Evolutionary conservation across 1,140 invertebrate species (phyloP).

Genomic region (Tachypleus tridentatus): DNA sequence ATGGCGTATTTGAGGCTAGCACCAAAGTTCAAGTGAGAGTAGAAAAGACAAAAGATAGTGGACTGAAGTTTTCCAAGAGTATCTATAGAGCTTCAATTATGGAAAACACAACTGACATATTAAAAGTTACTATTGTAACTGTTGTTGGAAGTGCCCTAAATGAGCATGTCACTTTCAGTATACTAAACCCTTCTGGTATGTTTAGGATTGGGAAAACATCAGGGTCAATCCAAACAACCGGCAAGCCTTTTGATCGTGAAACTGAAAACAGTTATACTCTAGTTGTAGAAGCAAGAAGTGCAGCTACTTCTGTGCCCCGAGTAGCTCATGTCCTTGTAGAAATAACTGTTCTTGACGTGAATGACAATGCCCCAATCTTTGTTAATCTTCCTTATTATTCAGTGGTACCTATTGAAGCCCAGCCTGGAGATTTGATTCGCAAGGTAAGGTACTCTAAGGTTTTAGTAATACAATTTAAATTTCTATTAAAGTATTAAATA

Average conservation of each 20-base stretch:
- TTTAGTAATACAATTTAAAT: no score
- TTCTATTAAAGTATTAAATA: no score
- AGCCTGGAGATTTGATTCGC: slow-evolving; percentile 14
- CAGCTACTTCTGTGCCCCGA: slow-evolving; percentile 41
- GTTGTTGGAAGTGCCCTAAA: slow-evolving; percentile 72
- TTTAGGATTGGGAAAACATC: slow-evolving; percentile 85
- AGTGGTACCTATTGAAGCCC: slow-evolving; percentile 67
- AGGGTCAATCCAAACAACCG: slow-evolving; percentile 67
- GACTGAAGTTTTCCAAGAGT: slow-evolving; percentile 65
- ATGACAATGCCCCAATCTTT: slow-evolving; percentile 76
- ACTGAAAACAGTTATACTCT: slow-evolving; percentile 61
- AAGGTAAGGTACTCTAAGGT: slow-evolving; percentile 11
- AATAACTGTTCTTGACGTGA: slow-evolving; percentile 68
- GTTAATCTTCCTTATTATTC: slow-evolving; percentile 82
- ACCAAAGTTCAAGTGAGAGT: slow-evolving; percentile 43
- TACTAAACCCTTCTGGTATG: slow-evolving; percentile 76
- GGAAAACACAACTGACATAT: slow-evolving; percentile 72
- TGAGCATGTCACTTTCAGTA: slow-evolving; percentile 73
- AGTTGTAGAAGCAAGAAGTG: slow-evolving; percentile 62
- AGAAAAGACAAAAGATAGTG: slow-evolving; percentile 56
- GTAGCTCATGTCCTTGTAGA: slow-evolving; percentile 70
- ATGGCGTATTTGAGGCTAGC: slow-evolving; percentile 42
- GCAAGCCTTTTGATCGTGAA: slow-evolving; percentile 68
- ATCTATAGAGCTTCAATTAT: slow-evolving; percentile 63
- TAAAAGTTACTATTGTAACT: slow-evolving; percentile 63